Percentiles rank a stretch among this genome's conserved stretches.
These are phyloP conservation scores for Griposia aprilina DNA, from an alignment of 2,888 invertebrate genomes.

Conservation along the genomic window DNA sequence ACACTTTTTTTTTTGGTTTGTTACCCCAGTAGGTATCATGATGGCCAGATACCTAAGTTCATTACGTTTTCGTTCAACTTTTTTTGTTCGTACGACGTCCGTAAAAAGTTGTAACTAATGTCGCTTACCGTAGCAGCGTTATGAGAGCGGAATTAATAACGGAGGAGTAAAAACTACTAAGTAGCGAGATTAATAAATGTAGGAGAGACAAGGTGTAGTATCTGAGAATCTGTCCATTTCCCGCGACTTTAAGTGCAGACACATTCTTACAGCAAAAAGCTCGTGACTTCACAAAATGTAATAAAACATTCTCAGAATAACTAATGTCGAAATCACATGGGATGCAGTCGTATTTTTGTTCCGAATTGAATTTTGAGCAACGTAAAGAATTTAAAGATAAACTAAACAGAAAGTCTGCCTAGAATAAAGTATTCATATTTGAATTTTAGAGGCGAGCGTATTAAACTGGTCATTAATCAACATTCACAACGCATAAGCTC, in stretches of 20 bases:
- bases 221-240: slow-evolving; percentile 34
- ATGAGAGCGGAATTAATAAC: slow-evolving; percentile 52
- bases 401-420: slow-evolving; percentile 46
- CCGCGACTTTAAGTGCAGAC: slow-evolving; percentile 11
- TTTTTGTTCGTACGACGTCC: slow-evolving; percentile 25
- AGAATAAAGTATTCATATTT: slow-evolving; percentile 58
- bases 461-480: slow-evolving; percentile 66
- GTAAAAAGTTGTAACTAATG: slow-evolving; percentile 49
- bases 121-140: slow-evolving; percentile 23
- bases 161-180: slow-evolving; percentile 53
- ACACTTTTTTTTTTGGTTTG: slow-evolving; percentile 50
- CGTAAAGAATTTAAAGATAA: slow-evolving; percentile 33
- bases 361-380: slow-evolving; percentile 25
- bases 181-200: slow-evolving; percentile 57
- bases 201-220: slow-evolving; percentile 23
- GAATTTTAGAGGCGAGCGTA: slow-evolving; percentile 56
- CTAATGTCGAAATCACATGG: slow-evolving; percentile 10
- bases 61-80: slow-evolving; percentile 39
- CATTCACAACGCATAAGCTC: slow-evolving; percentile 64
- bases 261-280: slow-evolving; percentile 13
- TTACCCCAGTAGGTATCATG: slow-evolving; percentile 34
- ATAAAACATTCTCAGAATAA: slow-evolving; percentile 15
- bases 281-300: neutral
- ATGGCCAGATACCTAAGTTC: slow-evolving; percentile 45
- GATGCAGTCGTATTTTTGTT: slow-evolving; percentile 14